Evolutionary conservation across 2,797 vertebrate species (phyloP), one percentile per base, ranked within the genome.

Genomic region (Okamejei kenojei): DNA sequence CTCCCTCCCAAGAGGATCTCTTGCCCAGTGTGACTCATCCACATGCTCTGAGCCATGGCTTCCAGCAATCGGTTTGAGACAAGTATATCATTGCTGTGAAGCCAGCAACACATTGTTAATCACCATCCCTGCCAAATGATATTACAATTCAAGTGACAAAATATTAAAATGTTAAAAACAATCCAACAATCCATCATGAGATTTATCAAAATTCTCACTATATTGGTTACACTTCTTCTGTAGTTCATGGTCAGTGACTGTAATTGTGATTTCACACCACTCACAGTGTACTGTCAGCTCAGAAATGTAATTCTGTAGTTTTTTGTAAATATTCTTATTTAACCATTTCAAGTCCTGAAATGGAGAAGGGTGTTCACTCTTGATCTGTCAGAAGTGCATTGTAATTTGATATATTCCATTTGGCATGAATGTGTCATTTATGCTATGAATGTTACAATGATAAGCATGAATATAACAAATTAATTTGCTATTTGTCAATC

Each of bases 401-500:
- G 26, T n/a, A 68, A 54, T n/a, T 65, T 88, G 13, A 88, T 58
- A 32, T 88, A 63, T 32, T 68, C 26, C 29, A 65, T 61, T 19
- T 32, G 13, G 6, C 29, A 32, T n/a, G 6, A 63, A 65, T 68
- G 29, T n/a, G 23, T 61, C 9, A 29, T 88, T 65, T 21, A 29
- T 29, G 65, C 63, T 58, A 65, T 88, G 84, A 63, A 68, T 68
- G 68, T 63, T 88, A 29, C 61, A 65, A 38, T 26, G 35, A 29
- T 45, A 29, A 81, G n/a, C 7, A 19, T 21, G 32, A 73, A 23
- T n/a, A 26, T 65, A 45, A 38, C 35, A 90, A 71, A 71, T 90
- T 90, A 90, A 90, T 73, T 90, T 90, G 32, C 88, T 45, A 90
- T 90, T 90, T 90, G 65, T 38, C 68, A 45, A 65, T 73, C 21